phyloP scores from a whole-genome alignment of 1,140 invertebrate genomes.

The Berghia stephanieae region DNA sequence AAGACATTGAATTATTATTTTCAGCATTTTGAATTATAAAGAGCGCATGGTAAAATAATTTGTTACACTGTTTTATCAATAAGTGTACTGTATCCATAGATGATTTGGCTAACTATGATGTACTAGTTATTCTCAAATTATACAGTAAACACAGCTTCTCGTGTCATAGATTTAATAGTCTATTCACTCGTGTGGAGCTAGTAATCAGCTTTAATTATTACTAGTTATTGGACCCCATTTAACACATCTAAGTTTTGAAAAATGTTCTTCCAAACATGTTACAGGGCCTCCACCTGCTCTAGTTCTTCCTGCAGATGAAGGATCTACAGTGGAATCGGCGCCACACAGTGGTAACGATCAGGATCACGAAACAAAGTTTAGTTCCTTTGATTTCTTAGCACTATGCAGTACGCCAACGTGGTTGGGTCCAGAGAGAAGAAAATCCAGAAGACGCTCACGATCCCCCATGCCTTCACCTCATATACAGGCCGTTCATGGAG shows the following conservation, averaged over 20 bases:
- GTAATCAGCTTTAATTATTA: too few species aligned
- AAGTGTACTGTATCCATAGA: too few species aligned
- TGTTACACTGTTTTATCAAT: too few species aligned
- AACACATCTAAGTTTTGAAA: background rate
- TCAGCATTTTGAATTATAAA: too few species aligned
- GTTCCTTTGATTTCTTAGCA: conserved; percentile 58
- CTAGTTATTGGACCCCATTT: background rate
- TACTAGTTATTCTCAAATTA: too few species aligned
- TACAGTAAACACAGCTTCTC: too few species aligned
- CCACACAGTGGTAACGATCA: conserved; percentile 34
- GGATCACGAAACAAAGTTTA: conserved; percentile 38
- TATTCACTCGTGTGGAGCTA: too few species aligned
- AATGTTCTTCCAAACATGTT: background rate
- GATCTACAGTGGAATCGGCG: conserved; percentile 20
- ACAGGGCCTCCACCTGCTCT: conserved; percentile 34
- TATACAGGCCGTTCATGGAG: too few species aligned
- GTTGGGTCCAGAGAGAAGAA: conserved; percentile 55
- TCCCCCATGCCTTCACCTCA: conserved; percentile 40
- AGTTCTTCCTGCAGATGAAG: conserved; percentile 31
- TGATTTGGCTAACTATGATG: too few species aligned
- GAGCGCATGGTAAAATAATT: too few species aligned
- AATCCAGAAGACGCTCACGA: conserved; percentile 46
- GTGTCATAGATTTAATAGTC: too few species aligned
- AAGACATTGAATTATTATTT: too few species aligned
- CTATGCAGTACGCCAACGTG: conserved; percentile 61